Base-by-base conservation (phyloP, 1,140 invertebrate species). In the Plutomurus gul region DNA sequence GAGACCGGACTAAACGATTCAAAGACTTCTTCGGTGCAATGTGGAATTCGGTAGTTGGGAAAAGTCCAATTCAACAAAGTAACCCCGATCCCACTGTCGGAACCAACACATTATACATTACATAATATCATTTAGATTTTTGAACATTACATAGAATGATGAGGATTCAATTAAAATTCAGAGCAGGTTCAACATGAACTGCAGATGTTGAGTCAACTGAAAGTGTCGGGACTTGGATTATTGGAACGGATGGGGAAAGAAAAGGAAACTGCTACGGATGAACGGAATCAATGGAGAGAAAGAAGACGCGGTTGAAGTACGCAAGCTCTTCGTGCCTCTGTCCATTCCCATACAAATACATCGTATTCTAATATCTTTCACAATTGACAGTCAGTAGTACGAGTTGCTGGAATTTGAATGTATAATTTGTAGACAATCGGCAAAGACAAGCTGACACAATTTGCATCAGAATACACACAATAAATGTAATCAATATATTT, bases 221-320 rank as follows among this genome's bases (percentile, higher is more conserved):
- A 65, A 27, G 56, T 33, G 56, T 22, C 25, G 47, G 47, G 25
- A 22, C 20, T 33, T 36, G 27, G 16, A 65, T n/a, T 33, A 30
- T 30, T 18, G 25, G 56, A 27, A 3, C 27, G 27, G 56, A 65
- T 65, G n/a, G 56, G 27, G 36, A 65, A 30, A 27, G 56, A 27
- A 16, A 65, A 56, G 27, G 30, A 65, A 65, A 65, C 56, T n/a
- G 56, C 27, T 65, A 65, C 27, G 27, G 27, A 65, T 65, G n/a
- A 43, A 43, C 39, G 39, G 56, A 65, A 65, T 65, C 56, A 65
- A 65, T 65, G 56, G 56, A 65, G 56, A 65, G 56, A 65, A 65
- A 65, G 47, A 30, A 65, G 56, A 65, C 56, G 56, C 56, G 36
- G 56, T 65, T 65, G 27, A 25, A 65, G 56, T 65, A 65, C 56